A percentile compares a stretch with the other conserved stretches of the same genome.
phyloP scores from a whole-genome alignment of 2,113 vertebrate genomes.

The Sinocyclocheilus maitianheensis region DNA sequence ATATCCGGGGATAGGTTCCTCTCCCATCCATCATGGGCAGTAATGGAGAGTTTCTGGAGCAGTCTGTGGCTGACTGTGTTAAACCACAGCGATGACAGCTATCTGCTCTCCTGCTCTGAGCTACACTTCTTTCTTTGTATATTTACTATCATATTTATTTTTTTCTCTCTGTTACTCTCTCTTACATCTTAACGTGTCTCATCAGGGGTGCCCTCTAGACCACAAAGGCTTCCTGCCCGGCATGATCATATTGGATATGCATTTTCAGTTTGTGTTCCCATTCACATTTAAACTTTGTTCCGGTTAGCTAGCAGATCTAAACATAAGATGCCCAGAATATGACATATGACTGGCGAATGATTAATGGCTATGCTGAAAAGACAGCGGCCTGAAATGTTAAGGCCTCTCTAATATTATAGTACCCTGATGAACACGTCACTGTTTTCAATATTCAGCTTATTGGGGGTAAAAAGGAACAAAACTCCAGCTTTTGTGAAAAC shows the following conservation, averaged over 20 bases:
- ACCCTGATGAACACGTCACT: background rate
- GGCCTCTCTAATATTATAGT: background rate
- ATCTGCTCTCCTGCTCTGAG: conserved; percentile 51
- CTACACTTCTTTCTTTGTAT: background rate
- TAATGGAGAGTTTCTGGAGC: conserved; percentile 59
- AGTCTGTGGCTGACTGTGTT: conserved; percentile 54
- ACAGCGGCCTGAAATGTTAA: background rate
- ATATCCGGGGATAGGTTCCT: conserved; percentile 45
- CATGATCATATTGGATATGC: background rate
- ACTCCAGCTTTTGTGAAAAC: background rate
- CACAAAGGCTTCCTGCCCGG: background rate
- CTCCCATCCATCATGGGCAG: conserved; percentile 54
- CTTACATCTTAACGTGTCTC: background rate
- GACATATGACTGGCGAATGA: background rate
- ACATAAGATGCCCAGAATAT: background rate
- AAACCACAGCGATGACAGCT: conserved; percentile 59
- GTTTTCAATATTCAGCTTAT: background rate
- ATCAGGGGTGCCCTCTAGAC: background rate
- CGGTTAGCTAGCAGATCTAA: background rate
- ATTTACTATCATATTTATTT: conserved; percentile 19
- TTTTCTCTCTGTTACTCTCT: background rate
- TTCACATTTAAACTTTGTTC: background rate
- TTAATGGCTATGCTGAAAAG: background rate
- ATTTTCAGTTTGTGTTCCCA: background rate
- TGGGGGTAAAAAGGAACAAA: background rate